phyloP scores from a whole-genome alignment of 2,888 invertebrate genomes.

The Pammene fasciana region DNA sequence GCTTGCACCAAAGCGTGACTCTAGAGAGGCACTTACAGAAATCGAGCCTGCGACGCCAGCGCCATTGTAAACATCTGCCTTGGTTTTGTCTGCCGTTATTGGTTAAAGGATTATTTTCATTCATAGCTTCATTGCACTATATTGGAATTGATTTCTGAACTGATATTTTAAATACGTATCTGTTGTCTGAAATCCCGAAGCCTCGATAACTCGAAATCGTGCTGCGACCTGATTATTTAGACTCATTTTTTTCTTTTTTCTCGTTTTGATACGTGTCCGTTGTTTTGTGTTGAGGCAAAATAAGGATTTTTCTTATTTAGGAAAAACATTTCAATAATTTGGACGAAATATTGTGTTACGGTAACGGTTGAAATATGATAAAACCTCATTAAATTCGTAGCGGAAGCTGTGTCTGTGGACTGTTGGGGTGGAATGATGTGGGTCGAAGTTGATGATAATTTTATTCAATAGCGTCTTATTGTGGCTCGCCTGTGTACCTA shows the following conservation, averaged over 20 bases:
- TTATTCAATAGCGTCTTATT: conserved; percentile 13
- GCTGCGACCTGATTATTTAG: no score
- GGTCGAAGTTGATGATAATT: conserved; percentile 7
- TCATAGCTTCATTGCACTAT: conserved; percentile 31
- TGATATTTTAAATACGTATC: conserved; percentile 3
- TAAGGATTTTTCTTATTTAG: no score
- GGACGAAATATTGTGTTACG: not conserved
- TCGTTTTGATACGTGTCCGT: no score
- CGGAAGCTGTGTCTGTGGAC: not conserved
- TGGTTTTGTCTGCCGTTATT: conserved; percentile 35
- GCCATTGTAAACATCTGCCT: conserved; percentile 40
- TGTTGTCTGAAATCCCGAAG: no score
- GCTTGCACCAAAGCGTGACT: conserved; percentile 12
- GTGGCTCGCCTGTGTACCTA: not conserved
- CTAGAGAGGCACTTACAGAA: conserved; percentile 38
- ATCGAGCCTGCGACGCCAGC: conserved; percentile 31
- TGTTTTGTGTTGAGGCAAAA: not conserved
- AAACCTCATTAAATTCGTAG: not conserved
- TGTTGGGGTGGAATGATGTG: not conserved
- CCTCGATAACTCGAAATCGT: no score
- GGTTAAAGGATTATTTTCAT: conserved; percentile 39
- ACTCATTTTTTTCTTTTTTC: no score
- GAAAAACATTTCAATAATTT: not conserved
- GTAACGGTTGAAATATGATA: not conserved
- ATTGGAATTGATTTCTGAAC: conserved; percentile 35